phyloP scores from a whole-genome alignment of 2,797 vertebrate species.

The Hydrolagus colliei region DNA sequence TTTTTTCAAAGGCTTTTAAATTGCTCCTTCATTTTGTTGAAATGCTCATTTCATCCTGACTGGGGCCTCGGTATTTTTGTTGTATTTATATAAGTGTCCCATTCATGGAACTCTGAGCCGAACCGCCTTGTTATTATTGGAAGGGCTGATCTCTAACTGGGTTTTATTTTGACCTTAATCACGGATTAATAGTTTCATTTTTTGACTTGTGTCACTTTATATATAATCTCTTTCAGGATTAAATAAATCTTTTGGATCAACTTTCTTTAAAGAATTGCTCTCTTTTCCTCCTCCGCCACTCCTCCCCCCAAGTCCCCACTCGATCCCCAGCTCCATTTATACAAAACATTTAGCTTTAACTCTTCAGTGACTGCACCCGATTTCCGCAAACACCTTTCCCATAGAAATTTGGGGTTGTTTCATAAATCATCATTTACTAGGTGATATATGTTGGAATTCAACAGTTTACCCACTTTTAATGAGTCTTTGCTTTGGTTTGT shows the following conservation, averaged over 20 bases:
- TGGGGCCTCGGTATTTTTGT: conserved; percentile 52
- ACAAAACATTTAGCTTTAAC: conserved; percentile 8
- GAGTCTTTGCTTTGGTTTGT: too few species aligned
- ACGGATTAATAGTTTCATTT: conserved; percentile 58
- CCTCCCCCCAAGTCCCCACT: background rate
- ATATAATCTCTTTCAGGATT: conserved; percentile 33
- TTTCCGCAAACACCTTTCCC: background rate
- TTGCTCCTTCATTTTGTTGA: conserved; percentile 69
- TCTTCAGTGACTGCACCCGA: background rate
- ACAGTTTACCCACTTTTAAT: too few species aligned
- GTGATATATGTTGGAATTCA: too few species aligned
- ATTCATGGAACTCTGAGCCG: conserved; percentile 64
- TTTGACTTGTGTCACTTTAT: conserved; percentile 27
- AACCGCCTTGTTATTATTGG: conserved; percentile 64
- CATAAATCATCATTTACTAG: too few species aligned
- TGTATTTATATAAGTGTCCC: conserved; percentile 68
- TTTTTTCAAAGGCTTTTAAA: conserved; percentile 74
- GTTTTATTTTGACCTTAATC: conserved; percentile 56
- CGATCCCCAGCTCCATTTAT: conserved; percentile 9
- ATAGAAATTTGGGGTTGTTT: background rate
- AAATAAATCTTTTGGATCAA: conserved; percentile 32
- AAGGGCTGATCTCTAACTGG: conserved; percentile 62
- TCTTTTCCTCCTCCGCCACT: background rate
- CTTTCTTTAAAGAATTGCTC: background rate
- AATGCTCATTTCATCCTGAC: conserved; percentile 62